These are phyloP conservation scores for Drosophila mercatorum DNA, from an alignment of 2,888 invertebrate genomes.

Conservation along the genomic window DNA sequence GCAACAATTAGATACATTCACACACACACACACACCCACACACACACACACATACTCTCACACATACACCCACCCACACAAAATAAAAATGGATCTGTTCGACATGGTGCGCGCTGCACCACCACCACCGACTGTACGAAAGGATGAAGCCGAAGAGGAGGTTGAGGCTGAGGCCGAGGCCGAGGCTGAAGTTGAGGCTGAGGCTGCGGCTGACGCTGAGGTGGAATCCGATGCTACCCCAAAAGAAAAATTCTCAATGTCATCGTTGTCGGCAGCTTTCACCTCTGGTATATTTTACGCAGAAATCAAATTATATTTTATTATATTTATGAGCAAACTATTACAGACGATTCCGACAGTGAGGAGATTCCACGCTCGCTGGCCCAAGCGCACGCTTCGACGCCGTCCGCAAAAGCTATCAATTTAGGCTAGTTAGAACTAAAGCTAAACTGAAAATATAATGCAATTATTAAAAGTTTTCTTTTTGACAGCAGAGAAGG, in stretches of 20 bases:
- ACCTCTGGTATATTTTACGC: background rate
- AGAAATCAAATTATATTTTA: background rate
- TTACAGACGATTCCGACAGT: slow-evolving; percentile 5
- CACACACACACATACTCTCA: background rate
- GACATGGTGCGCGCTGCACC: slow-evolving; percentile 48
- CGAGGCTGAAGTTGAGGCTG: background rate
- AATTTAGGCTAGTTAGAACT: slow-evolving; percentile 1
- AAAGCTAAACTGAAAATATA: too few relatives aligned
- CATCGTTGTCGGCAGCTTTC: background rate
- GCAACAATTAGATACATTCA: background rate
- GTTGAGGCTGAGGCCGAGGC: background rate
- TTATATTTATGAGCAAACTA: background rate
- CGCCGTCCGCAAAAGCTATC: slow-evolving; percentile 1
- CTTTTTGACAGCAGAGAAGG: background rate
- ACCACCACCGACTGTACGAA: slow-evolving; percentile 42
- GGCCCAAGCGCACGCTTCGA: fast-evolving
- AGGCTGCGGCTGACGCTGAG: background rate
- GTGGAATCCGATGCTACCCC: background rate
- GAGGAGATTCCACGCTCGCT: background rate
- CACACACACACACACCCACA: background rate
- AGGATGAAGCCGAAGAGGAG: background rate
- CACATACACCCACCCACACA: background rate
- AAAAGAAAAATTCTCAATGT: background rate
- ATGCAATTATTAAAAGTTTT: background rate
- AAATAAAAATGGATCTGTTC: slow-evolving; percentile 49